Evolutionary conservation across 30 jellyfish, hydroid and myxozoan species (phyloP).

Genomic region (Hydractinia symbiolongicarpus): DNA sequence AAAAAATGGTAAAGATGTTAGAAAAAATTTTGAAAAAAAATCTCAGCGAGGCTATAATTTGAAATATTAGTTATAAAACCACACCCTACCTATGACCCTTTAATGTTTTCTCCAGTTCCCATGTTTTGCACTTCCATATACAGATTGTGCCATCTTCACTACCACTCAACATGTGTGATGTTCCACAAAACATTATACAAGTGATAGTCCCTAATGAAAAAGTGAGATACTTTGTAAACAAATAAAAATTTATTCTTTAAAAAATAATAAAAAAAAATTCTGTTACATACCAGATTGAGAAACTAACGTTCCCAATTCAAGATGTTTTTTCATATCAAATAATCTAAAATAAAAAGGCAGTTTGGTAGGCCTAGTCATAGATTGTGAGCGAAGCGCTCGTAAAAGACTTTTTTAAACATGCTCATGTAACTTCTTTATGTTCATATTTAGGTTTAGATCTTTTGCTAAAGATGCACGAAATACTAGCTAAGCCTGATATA

Average conservation of each 20-base stretch:
- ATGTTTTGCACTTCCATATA: constrained; percentile 73
- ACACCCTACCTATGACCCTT: constrained; percentile 78
- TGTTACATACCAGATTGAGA: constrained; percentile 60
- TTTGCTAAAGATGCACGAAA: no score
- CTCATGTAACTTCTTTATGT: no score
- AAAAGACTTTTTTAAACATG: no score
- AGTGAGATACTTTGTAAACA: neutral
- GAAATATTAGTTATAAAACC: no score
- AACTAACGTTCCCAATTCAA: constrained; percentile 66
- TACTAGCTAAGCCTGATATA: no score
- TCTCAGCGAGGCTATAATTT: no score
- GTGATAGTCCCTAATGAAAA: constrained; percentile 47
- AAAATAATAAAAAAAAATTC: neutral
- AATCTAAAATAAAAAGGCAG: constrained; percentile 33
- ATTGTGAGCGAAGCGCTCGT: no score
- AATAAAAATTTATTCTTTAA: neutral
- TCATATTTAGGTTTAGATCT: no score
- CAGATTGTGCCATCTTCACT: constrained; percentile 86
- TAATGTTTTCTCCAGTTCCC: constrained; percentile 78
- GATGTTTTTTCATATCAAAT: constrained; percentile 59
- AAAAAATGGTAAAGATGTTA: no score
- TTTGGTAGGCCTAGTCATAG: neutral
- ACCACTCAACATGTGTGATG: constrained; percentile 62
- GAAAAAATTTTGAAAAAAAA: no score
- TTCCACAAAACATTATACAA: constrained; percentile 47